These are phyloP conservation scores for Myopa testacea DNA, from an alignment of 2,888 invertebrate genomes.

Conservation along the genomic window DNA sequence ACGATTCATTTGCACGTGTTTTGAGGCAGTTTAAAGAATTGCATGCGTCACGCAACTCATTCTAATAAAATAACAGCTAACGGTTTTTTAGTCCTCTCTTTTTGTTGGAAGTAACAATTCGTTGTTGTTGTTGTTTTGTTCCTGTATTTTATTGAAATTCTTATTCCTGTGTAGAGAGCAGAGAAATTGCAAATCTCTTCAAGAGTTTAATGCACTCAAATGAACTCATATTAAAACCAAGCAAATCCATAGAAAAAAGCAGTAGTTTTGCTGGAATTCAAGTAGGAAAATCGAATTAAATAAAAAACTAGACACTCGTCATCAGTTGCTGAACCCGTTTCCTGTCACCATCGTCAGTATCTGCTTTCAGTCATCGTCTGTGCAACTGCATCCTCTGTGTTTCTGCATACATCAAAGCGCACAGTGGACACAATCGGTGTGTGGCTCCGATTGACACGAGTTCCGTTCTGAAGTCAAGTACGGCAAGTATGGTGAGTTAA, in stretches of 20 bases:
- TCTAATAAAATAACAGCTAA: background rate
- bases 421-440: background rate
- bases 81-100: too few species aligned
- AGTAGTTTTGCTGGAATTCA: too few species aligned
- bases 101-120: too few species aligned
- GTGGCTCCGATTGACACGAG: background rate
- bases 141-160: too few species aligned
- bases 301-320: too few species aligned
- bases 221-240: too few species aligned
- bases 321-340: too few species aligned
- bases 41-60: slow-evolving; percentile 6
- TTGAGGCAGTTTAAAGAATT: background rate
- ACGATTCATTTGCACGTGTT: slow-evolving; percentile 17
- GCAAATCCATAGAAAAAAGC: too few species aligned
- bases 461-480: background rate
- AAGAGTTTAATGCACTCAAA: too few species aligned
- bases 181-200: too few species aligned
- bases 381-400: background rate
- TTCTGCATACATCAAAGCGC: background rate
- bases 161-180: too few species aligned
- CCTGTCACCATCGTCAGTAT: background rate
- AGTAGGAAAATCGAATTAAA: too few species aligned
- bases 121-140: slow-evolving; percentile 10
- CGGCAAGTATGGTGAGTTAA: slow-evolving; percentile 9
- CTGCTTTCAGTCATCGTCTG: background rate